These are phyloP conservation scores for Physeter macrocephalus DNA, from an alignment of 2,113 vertebrate species.

Conservation along the genomic window DNA sequence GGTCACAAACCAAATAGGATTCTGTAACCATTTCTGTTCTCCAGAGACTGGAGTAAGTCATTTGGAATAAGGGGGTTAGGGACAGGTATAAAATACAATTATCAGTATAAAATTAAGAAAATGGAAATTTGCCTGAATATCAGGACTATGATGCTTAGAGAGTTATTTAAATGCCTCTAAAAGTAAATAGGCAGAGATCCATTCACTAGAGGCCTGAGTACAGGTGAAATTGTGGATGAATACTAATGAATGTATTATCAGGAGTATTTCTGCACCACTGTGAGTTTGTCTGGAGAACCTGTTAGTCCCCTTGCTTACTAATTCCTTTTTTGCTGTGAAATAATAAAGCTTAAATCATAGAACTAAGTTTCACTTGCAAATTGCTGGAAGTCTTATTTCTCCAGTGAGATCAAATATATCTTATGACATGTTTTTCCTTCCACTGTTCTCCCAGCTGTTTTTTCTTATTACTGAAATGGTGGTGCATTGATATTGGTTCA, in stretches of 20 bases:
- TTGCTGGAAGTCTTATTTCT: conserved; percentile 62
- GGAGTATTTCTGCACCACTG: neutral
- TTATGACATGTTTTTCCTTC: conserved; percentile 61
- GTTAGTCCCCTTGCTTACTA: conserved; percentile 39
- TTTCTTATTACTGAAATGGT: conserved; percentile 55
- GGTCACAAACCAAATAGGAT: neutral
- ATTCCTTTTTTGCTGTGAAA: conserved; percentile 55
- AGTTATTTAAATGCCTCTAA: conserved; percentile 31
- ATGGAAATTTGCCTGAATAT: conserved; percentile 11
- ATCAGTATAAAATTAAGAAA: conserved; percentile 42
- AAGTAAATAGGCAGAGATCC: conserved; percentile 14
- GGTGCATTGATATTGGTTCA: conserved; percentile 53
- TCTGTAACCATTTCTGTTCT: neutral
- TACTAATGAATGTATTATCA: neutral
- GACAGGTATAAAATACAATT: neutral
- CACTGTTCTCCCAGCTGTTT: conserved; percentile 54
- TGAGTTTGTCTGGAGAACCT: conserved; percentile 14
- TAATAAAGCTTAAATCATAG: conserved; percentile 57
- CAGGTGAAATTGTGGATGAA: neutral
- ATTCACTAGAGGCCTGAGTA: neutral
- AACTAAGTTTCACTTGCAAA: conserved; percentile 69
- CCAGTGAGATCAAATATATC: conserved; percentile 61
- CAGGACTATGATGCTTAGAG: neutral
- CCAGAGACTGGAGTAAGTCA: neutral
- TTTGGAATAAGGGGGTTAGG: neutral